A percentile compares a stretch with the other conserved stretches of the same genome.
Conservation (phyloP, 2,888 invertebrate genomes). For the Bruchidius siliquastri region DNA sequence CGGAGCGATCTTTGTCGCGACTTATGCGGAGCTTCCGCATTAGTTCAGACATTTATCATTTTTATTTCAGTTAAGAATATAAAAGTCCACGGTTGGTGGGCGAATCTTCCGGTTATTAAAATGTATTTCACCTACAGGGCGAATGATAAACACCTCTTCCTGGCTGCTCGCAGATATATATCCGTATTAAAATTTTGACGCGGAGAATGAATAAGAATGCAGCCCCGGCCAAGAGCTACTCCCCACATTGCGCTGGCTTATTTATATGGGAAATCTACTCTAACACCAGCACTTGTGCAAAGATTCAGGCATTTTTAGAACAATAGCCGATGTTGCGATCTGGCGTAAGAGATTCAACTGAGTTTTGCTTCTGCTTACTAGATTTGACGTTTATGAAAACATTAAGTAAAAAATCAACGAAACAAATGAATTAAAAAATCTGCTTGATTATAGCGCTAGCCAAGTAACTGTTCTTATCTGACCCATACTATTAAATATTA, state of each 20-base stretch:
- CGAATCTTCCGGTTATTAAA: not conserved
- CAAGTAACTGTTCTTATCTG: not conserved
- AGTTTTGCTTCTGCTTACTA: too few species aligned
- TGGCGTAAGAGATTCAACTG: too few species aligned
- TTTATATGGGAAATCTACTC: not conserved
- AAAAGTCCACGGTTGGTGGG: conserved; percentile 5
- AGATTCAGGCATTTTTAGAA: not conserved
- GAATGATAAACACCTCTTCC: not conserved
- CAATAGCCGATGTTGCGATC: too few species aligned
- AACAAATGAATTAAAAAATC: too few species aligned
- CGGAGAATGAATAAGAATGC: not conserved
- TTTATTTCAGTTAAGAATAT: conserved; percentile 18
- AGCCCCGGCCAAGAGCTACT: not conserved
- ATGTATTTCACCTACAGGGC: not conserved
- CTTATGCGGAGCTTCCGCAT: conserved; percentile 16
- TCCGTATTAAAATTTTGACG: not conserved
- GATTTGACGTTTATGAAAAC: too few species aligned
- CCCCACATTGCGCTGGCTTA: not conserved
- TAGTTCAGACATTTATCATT: conserved; percentile 23
- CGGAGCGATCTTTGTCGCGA: not conserved
- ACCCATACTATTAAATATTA: not conserved
- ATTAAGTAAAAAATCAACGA: too few species aligned
- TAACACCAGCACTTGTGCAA: not conserved
- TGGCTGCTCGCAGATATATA: not conserved
- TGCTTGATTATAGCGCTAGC: too few species aligned